Conservation (phyloP, 2,113 vertebrate genomes). For the Scomber scombrus region DNA sequence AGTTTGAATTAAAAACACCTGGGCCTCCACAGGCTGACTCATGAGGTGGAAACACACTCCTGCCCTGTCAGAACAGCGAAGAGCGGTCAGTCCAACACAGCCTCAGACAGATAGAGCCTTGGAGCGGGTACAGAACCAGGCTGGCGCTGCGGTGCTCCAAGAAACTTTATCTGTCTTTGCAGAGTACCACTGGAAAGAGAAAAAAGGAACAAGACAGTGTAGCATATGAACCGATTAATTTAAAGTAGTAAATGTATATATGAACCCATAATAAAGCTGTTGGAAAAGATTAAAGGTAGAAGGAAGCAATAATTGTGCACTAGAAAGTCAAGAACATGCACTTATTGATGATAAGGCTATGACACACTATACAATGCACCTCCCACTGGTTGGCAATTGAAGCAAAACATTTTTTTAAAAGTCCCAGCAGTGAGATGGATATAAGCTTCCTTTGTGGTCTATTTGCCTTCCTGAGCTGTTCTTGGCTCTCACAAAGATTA, state of each 20-base stretch:
- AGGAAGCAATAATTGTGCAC: conserved; percentile 5
- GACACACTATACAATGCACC: conserved; percentile 26
- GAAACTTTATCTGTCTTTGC: conserved; percentile 54
- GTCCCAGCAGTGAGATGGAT: conserved; percentile 54
- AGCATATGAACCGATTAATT: conserved; percentile 31
- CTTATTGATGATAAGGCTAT: conserved; percentile 30
- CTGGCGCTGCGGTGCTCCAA: conserved; percentile 35
- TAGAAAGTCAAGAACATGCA: conserved; percentile 20
- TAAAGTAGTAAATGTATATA: neutral
- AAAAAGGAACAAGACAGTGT: conserved; percentile 12
- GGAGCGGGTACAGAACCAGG: conserved; percentile 43
- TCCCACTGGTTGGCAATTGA: conserved; percentile 44
- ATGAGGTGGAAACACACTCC: conserved; percentile 77
- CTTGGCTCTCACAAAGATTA: conserved; percentile 68
- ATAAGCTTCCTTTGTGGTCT: conserved; percentile 72
- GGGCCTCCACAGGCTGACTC: conserved; percentile 72
- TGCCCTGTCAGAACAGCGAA: conserved; percentile 70
- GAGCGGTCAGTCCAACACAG: conserved; percentile 58
- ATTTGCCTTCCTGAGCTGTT: conserved; percentile 74
- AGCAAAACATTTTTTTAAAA: conserved; percentile 34
- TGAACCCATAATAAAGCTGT: conserved; percentile 36
- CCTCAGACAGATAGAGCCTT: conserved; percentile 69
- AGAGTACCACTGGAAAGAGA: conserved; percentile 40
- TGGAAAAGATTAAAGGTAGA: conserved; percentile 16
- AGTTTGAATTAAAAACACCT: conserved; percentile 83